Conservation (phyloP, 2,888 invertebrate species). For the Drosophila siamana region DNA sequence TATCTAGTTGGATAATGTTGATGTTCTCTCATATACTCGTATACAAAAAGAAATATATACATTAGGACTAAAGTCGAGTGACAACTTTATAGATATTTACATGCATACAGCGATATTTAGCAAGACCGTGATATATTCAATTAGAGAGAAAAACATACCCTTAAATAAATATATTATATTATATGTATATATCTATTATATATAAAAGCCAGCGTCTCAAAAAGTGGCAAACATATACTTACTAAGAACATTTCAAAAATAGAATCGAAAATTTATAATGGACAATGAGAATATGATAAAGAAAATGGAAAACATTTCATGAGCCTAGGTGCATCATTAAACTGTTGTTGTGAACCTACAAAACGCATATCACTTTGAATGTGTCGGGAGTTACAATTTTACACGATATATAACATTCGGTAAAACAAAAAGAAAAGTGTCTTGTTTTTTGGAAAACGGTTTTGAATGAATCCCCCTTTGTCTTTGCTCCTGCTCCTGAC, state of each 20-base stretch:
- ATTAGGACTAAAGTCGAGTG: conserved; percentile 58
- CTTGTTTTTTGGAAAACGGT: conserved; percentile 49
- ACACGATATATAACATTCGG: conserved; percentile 33
- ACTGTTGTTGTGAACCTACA: conserved; percentile 73
- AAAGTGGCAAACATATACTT: conserved; percentile 70
- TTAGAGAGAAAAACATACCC: conserved; percentile 60
- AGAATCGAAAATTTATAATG: conserved; percentile 6
- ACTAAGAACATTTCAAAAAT: conserved; percentile 48
- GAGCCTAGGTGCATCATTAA: conserved; percentile 42
- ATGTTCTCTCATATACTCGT: conserved; percentile 55
- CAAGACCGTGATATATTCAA: conserved; percentile 80
- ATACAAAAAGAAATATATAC: conserved; percentile 47
- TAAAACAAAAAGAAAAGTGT: conserved; percentile 43
- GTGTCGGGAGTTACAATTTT: conserved; percentile 41
- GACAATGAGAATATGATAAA: background rate
- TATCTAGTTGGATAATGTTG: conserved; percentile 63
- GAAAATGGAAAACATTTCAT: conserved; percentile 47
- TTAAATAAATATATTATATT: conserved; percentile 60
- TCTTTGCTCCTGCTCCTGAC: background rate
- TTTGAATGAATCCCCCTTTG: conserved; percentile 21
- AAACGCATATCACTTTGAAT: conserved; percentile 75
- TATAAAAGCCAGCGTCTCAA: conserved; percentile 68
- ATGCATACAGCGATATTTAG: conserved; percentile 76
- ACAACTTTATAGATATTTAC: conserved; percentile 75
- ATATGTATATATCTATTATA: conserved; percentile 67